Conservation (phyloP, 2,888 invertebrate species). For the Prenolepis imparis region DNA sequence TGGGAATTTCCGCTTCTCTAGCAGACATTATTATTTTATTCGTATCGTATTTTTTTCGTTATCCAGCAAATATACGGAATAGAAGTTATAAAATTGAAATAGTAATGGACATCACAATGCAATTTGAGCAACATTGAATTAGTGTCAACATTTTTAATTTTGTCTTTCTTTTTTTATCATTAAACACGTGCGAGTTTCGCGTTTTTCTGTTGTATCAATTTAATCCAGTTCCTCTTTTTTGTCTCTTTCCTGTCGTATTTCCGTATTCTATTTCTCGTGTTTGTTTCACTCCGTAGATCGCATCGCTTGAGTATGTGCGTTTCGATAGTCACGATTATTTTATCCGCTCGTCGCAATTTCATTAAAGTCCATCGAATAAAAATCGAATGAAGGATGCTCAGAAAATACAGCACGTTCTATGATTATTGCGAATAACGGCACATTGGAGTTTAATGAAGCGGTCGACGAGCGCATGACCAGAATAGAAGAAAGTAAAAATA, state of each 20-base stretch:
- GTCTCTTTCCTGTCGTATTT: neutral
- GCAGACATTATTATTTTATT: conserved; percentile 62
- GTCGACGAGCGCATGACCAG: conserved; percentile 18
- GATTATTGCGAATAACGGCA: conserved; percentile 38
- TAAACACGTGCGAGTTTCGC: neutral
- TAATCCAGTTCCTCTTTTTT: neutral
- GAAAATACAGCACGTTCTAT: conserved; percentile 46
- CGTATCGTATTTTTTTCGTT: conserved; percentile 16
- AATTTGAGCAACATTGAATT: conserved; percentile 48
- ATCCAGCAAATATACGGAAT: conserved; percentile 39
- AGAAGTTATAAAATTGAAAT: conserved; percentile 43
- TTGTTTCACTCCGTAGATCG: conserved; percentile 12
- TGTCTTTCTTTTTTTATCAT: neutral
- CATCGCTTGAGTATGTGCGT: conserved; percentile 5
- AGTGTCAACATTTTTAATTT: conserved; percentile 39
- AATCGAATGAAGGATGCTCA: conserved; percentile 14
- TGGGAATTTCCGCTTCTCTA: conserved; percentile 43
- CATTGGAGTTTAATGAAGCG: conserved; percentile 33
- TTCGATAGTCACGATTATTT: conserved; percentile 31
- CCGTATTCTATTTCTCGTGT: neutral
- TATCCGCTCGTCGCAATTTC: conserved; percentile 33
- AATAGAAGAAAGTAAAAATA: conserved; percentile 53
- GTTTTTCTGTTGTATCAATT: conserved; percentile 15
- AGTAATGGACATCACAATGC: conserved; percentile 40
- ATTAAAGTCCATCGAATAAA: conserved; percentile 16